Percentiles rank a stretch among this genome's conserved stretches.
These are phyloP conservation scores for Rousettus madagascariensis DNA, from an alignment of 2,797 vertebrate genomes.

Conservation along the genomic window DNA sequence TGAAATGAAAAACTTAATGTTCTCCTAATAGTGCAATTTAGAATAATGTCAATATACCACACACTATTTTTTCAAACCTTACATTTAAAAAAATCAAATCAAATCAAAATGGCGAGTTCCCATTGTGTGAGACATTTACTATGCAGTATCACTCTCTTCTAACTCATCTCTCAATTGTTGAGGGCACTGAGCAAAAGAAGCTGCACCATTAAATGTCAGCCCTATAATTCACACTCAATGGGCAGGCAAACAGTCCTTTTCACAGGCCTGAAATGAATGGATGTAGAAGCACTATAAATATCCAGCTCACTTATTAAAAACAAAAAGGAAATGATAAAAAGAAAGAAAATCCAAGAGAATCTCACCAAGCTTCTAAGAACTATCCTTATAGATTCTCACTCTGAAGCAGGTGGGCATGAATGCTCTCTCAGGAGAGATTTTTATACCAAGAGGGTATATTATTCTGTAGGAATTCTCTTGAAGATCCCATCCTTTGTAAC, in stretches of 20 bases:
- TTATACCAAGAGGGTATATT: background rate
- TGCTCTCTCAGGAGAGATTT: background rate
- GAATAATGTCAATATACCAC: conserved; percentile 43
- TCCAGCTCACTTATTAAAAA: conserved; percentile 3
- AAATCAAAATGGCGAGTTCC: background rate
- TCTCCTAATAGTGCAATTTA: conserved; percentile 54
- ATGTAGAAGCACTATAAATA: conserved; percentile 5
- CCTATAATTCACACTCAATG: conserved; percentile 61
- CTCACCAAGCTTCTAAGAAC: background rate
- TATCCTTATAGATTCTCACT: background rate
- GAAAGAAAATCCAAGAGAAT: background rate
- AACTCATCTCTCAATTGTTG: conserved; percentile 40
- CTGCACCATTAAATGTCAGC: conserved; percentile 61
- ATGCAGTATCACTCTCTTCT: background rate
- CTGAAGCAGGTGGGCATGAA: background rate
- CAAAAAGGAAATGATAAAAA: background rate
- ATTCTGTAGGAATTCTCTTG: background rate
- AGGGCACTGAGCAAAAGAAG: conserved; percentile 1
- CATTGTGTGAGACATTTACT: background rate
- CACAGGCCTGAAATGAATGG: background rate
- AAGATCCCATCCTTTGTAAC: background rate
- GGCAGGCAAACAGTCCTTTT: conserved; percentile 28
- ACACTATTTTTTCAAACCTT: conserved; percentile 42
- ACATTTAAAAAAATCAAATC: background rate
- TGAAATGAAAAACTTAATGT: conserved; percentile 70